These are phyloP conservation scores for Takifugu rubripes DNA, from an alignment of 2,797 vertebrate genomes.

Conservation along the genomic window DNA sequence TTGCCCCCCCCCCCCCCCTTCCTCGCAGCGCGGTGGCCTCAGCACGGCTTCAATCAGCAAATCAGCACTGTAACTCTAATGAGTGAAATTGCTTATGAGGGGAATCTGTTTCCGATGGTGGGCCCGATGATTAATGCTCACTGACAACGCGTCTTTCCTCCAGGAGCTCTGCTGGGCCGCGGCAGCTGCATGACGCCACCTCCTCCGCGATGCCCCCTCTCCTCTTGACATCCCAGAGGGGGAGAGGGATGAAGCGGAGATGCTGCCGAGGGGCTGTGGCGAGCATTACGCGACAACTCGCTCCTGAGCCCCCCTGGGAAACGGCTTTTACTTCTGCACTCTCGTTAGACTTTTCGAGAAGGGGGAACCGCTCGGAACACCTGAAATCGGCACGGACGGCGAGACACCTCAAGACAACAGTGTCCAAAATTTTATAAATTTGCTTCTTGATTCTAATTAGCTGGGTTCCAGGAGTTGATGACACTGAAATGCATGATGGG, in stretches of 20 bases:
- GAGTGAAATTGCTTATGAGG: conserved; percentile 78
- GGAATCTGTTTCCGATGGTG: conserved; percentile 73
- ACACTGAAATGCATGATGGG: no score
- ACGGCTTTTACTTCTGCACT: not conserved
- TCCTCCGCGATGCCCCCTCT: conserved; percentile 51
- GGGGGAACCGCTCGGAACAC: no score
- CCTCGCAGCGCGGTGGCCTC: conserved; percentile 53
- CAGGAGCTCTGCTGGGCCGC: conserved; percentile 66
- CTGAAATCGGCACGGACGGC: no score
- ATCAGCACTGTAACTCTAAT: conserved; percentile 71
- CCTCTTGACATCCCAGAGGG: conserved; percentile 57
- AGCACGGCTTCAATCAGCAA: conserved; percentile 61
- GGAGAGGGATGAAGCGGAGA: conserved; percentile 48
- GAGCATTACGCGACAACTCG: conserved; percentile 22
- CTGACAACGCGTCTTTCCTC: conserved; percentile 77
- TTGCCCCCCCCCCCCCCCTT: conserved; percentile 21
- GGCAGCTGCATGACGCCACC: conserved; percentile 70
- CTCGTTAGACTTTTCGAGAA: no score
- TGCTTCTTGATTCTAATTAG: no score
- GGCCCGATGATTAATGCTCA: conserved; percentile 71
- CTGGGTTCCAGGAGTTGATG: no score
- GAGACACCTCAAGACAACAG: no score
- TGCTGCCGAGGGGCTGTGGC: conserved; percentile 25
- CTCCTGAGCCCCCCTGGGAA: conserved; percentile 4
- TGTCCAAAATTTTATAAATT: no score